Base-by-base conservation (phyloP, 2,113 vertebrate genomes). In the Tragelaphus buxtoni region DNA sequence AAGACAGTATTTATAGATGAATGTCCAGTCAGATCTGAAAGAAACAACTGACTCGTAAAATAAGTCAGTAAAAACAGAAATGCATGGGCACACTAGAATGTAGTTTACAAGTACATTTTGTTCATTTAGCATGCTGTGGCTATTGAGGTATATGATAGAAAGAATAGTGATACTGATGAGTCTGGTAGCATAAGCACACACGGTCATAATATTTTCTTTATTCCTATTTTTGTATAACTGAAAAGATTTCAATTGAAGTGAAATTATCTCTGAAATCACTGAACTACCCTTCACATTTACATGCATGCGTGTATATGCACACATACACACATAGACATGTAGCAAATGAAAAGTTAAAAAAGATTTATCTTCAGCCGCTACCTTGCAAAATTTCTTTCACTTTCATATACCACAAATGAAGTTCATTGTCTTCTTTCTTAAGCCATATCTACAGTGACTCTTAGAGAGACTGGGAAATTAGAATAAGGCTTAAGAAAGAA, bases 191-290 rank as follows among this genome's bases (percentile, higher is more conserved):
- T 61, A 55, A 69, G 5, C 12, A 53, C 39, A 69, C 47, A n/a
- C 3, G 51, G 53, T 87, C 72, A 17, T 92, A 60, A 53, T 69
- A 90, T 95, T 92, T 98, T 86, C 32, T 83, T 83, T 91, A 18
- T 72, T 95, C n/a, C 32, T 91, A 20, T 58, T 65, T 77, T 26
- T 85, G 7, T 76, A 47, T 94, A 92, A 88, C 65, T 96, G 32
- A 84, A 92, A 95, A 94, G 58, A 63, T 61, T 86, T 95, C 20
- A 91, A 56, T 32, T 80, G 28, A 35, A 88, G 14, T 90, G 28
- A 82, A 76, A 79, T 90, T 87, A 49, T 5, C 90, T 53, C 26
- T 79, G 82, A 95, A 55, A 93, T 17, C n/a, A n/a, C 1, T 35
- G 55, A 24, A 12, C 47, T 14, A 55, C 30, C 16, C 51, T 49